Conservation (phyloP, 2,113 vertebrate genomes). For the Calonectris borealis region DNA sequence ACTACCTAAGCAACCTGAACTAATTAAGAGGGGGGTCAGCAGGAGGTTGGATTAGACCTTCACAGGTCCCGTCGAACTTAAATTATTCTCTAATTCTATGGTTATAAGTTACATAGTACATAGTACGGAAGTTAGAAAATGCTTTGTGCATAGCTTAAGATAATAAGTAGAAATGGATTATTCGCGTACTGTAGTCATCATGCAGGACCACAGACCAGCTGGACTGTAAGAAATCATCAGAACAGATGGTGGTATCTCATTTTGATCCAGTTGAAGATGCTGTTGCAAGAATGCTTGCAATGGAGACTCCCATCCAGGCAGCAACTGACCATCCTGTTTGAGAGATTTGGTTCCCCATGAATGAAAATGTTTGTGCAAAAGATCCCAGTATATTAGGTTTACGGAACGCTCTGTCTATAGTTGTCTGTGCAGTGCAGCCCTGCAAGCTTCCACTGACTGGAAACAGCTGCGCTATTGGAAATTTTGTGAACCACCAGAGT, state of each 20-base stretch:
- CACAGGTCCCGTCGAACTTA: not conserved
- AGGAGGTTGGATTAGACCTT: not conserved
- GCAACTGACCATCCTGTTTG: not conserved
- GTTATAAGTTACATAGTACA: not conserved
- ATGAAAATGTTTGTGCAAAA: not conserved
- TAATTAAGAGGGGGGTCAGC: rapidly evolving
- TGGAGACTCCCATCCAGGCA: not conserved
- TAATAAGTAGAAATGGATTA: not conserved
- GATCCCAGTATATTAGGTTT: not conserved
- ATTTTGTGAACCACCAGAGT: not conserved
- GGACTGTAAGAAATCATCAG: not conserved
- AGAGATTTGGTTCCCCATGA: not conserved
- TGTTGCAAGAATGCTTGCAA: not conserved
- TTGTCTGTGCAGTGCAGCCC: not conserved
- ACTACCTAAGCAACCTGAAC: not conserved
- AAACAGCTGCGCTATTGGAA: not conserved
- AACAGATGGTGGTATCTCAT: not conserved
- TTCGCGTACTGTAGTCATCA: not conserved
- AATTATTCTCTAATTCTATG: not conserved
- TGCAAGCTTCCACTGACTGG: not conserved
- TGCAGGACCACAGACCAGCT: not conserved
- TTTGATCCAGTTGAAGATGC: not conserved
- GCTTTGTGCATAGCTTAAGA: not conserved
- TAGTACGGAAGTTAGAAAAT: not conserved
- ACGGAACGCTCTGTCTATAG: not conserved